Percentiles rank a stretch among this genome's conserved stretches.
Conservation (phyloP, 2,113 vertebrate species). For the Puntigrus tetrazona region DNA sequence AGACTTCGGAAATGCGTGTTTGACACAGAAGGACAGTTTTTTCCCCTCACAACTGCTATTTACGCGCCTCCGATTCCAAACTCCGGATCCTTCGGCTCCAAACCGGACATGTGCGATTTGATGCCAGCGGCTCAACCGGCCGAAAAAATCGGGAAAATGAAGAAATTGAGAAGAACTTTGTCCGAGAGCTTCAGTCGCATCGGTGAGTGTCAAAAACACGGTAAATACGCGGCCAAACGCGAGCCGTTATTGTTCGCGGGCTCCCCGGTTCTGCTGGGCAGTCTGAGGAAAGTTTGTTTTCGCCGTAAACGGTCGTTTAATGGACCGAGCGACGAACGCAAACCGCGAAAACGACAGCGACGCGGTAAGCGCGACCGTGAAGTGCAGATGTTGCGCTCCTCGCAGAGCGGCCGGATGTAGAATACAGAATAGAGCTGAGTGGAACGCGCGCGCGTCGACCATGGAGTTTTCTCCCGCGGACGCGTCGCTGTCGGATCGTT, state of each 20-base stretch:
- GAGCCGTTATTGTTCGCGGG: background rate
- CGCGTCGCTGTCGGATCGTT: background rate
- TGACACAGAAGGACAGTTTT: slow-evolving; percentile 51
- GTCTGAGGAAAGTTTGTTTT: slow-evolving; percentile 1
- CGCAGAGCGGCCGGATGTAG: background rate
- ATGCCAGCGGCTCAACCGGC: slow-evolving; percentile 80
- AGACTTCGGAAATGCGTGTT: slow-evolving; percentile 44
- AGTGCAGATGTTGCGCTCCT: background rate
- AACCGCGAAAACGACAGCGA: background rate
- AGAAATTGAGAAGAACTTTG: slow-evolving; percentile 98
- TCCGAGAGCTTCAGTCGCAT: slow-evolving; percentile 96
- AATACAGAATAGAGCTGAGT: background rate
- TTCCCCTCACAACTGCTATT: slow-evolving; percentile 59
- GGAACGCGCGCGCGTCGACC: background rate
- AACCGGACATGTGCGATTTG: slow-evolving; percentile 76
- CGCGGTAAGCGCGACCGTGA: background rate
- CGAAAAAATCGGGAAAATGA: slow-evolving; percentile 90
- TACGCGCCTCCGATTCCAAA: slow-evolving; percentile 33
- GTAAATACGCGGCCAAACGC: background rate
- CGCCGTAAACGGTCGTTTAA: background rate
- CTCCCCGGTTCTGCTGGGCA: background rate
- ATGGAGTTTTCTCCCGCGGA: background rate
- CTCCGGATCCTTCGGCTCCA: background rate
- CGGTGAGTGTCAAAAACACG: slow-evolving; percentile 75
- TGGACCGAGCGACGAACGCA: background rate